phyloP scores from a whole-genome alignment of 2,797 vertebrate genomes.

The Myiothlypis chrysogaster region DNA sequence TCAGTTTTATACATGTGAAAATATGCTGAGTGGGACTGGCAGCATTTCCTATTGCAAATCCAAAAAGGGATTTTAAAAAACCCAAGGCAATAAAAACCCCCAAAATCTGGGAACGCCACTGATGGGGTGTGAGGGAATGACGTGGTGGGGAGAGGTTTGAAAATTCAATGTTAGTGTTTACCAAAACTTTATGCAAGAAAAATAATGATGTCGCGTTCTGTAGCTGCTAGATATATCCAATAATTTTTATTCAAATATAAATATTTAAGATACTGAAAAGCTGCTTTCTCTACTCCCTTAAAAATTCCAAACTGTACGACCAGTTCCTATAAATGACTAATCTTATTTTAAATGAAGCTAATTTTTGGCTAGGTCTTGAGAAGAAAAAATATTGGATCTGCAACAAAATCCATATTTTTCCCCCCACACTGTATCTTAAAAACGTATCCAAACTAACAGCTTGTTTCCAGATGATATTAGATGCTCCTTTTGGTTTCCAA shows the following conservation, averaged over 20 bases:
- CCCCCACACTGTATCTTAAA: conserved; percentile 39
- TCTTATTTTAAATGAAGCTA: conserved; percentile 57
- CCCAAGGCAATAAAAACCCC: neutral
- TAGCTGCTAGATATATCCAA: conserved; percentile 7
- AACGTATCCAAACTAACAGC: conserved; percentile 55
- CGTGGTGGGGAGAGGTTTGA: neutral
- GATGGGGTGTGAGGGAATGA: neutral
- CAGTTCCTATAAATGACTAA: conserved; percentile 68
- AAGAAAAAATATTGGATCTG: conserved; percentile 42
- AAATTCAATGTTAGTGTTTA: neutral
- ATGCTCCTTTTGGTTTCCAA: conserved; percentile 40
- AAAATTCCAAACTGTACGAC: conserved; percentile 42
- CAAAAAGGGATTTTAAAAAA: neutral
- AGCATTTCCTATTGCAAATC: neutral
- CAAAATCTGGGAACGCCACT: neutral
- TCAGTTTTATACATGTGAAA: conserved; percentile 8
- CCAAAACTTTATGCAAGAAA: conserved; percentile 20
- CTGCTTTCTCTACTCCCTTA: conserved; percentile 6
- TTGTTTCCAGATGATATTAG: conserved; percentile 61
- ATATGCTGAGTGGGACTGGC: neutral
- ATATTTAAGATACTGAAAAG: conserved; percentile 60
- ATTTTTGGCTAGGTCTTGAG: conserved; percentile 53
- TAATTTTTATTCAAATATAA: conserved; percentile 45
- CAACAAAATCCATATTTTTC: conserved; percentile 47
- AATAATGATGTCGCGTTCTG: conserved; percentile 18